These are phyloP conservation scores for Ochropleura plecta DNA, from an alignment of 2,888 invertebrate species.

Conservation along the genomic window DNA sequence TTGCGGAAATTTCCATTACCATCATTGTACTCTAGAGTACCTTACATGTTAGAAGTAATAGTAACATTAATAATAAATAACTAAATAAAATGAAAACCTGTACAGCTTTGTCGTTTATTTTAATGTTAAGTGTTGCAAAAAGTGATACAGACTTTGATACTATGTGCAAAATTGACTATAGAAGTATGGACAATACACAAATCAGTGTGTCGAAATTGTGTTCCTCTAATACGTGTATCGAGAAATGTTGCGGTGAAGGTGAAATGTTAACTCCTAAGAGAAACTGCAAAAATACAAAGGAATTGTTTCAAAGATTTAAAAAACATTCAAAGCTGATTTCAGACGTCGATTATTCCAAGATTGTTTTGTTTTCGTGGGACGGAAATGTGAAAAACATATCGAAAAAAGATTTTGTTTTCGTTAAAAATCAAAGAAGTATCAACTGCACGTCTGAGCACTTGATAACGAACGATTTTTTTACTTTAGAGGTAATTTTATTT, in stretches of 20 bases:
- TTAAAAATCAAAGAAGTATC: conserved; percentile 16
- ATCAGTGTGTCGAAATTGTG: conserved; percentile 22
- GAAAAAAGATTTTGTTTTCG: conserved; percentile 21
- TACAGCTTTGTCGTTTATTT: conserved; percentile 12
- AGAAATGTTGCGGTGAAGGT: conserved; percentile 27
- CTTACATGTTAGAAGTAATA: too few relatives aligned
- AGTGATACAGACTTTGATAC: conserved; percentile 23
- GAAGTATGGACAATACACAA: not conserved
- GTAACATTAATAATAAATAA: too few relatives aligned
- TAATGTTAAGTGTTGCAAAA: conserved; percentile 26
- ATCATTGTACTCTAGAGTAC: too few relatives aligned
- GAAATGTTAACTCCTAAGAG: conserved; percentile 11
- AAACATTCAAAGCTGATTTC: not conserved
- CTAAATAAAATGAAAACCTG: too few relatives aligned
- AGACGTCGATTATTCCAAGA: conserved; percentile 14
- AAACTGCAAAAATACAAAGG: not conserved
- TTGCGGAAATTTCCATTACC: too few relatives aligned
- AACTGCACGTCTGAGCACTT: conserved; percentile 14
- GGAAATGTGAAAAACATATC: not conserved
- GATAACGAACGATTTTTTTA: not conserved
- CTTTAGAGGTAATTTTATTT: conserved; percentile 36
- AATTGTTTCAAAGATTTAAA: not conserved
- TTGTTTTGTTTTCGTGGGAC: conserved; percentile 32
- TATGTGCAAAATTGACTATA: conserved; percentile 25
- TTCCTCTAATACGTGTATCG: conserved; percentile 17